Evolutionary conservation across 2,113 vertebrate genomes (phyloP).

Genomic region (Limnothrissa miodon): DNA sequence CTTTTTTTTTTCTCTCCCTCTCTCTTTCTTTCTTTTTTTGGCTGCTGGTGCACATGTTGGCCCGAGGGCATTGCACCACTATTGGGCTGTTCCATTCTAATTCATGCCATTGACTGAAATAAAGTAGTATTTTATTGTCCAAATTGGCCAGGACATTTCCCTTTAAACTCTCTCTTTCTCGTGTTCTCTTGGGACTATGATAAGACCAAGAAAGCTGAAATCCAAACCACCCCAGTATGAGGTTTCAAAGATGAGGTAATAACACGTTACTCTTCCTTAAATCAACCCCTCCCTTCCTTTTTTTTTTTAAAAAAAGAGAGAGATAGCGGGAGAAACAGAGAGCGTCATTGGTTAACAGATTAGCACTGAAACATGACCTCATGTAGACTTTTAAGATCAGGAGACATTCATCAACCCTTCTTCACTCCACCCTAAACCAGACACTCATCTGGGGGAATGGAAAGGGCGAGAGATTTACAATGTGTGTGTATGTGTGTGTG

Average conservation of each 20-base stretch:
- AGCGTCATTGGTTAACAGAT: conserved; percentile 50
- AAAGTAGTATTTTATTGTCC: conserved; percentile 23
- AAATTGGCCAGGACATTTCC: conserved; percentile 24
- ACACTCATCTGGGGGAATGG: conserved; percentile 24
- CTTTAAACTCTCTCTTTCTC: conserved; percentile 26
- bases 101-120: conserved; percentile 12
- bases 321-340: conserved; percentile 17
- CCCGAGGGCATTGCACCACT: background rate
- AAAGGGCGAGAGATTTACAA: conserved; percentile 27
- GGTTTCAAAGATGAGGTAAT: conserved; percentile 51
- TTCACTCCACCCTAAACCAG: conserved; percentile 31
- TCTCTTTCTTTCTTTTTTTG: background rate
- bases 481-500: conserved; percentile 30
- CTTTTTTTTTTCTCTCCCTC: conserved; percentile 1
- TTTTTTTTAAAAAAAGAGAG: conserved; percentile 9
- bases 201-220: conserved; percentile 60
- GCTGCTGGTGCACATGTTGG: background rate
- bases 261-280: conserved; percentile 34
- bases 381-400: conserved; percentile 33
- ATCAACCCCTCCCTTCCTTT: conserved; percentile 21
- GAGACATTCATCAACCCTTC: conserved; percentile 24
- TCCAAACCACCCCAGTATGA: conserved; percentile 42
- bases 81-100: conserved; percentile 13
- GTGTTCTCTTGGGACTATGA: conserved; percentile 52
- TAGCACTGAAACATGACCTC: conserved; percentile 37